These are phyloP conservation scores for Aphelocoma coerulescens DNA, from an alignment of 2,113 vertebrate species.

Conservation along the genomic window DNA sequence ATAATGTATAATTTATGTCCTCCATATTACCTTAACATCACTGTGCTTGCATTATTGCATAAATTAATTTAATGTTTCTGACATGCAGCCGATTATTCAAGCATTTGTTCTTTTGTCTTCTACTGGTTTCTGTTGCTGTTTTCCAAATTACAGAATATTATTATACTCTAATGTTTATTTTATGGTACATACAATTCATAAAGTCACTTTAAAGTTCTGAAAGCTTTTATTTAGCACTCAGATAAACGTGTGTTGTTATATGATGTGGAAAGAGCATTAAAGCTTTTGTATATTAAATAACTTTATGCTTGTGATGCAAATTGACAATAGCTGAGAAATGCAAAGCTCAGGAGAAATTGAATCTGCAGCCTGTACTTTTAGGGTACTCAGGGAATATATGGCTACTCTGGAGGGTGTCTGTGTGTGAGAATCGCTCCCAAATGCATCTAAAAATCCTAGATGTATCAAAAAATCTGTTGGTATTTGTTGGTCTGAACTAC, in stretches of 20 bases:
- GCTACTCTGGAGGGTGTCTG: not conserved
- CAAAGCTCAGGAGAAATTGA: constrained; percentile 36
- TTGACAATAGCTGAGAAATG: constrained; percentile 46
- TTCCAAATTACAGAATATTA: constrained; percentile 66
- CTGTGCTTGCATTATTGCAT: constrained; percentile 78
- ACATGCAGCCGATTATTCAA: constrained; percentile 74
- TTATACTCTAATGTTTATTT: constrained; percentile 69
- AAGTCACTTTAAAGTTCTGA: constrained; percentile 65
- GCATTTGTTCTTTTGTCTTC: constrained; percentile 76
- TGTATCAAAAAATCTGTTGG: not conserved
- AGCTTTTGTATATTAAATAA: constrained; percentile 53
- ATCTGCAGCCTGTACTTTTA: not conserved
- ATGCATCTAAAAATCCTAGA: not conserved
- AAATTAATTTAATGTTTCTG: constrained; percentile 81
- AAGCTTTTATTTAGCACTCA: constrained; percentile 62
- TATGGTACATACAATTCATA: constrained; percentile 55
- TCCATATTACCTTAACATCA: constrained; percentile 77
- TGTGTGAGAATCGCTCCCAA: not conserved
- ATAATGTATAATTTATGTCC: constrained; percentile 82
- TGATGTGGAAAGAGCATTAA: constrained; percentile 17
- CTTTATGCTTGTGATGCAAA: constrained; percentile 54
- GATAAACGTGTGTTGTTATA: constrained; percentile 43
- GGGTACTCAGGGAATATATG: not conserved
- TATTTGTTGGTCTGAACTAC: not conserved
- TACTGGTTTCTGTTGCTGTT: constrained; percentile 49